phyloP scores from a whole-genome alignment of 2,888 invertebrate genomes.

The Schizotus pectinicornis region DNA sequence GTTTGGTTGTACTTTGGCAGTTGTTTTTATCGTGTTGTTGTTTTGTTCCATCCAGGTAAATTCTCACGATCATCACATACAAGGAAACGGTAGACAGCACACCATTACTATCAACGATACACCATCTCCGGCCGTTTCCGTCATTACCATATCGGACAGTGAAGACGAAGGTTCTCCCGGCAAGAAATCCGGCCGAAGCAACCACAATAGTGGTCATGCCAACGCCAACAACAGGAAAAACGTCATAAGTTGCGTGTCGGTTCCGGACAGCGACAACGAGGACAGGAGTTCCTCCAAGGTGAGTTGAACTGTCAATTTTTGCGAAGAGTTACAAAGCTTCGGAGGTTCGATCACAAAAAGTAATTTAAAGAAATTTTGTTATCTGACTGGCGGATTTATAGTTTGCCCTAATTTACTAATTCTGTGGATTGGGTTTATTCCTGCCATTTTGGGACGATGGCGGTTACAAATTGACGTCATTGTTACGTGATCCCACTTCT shows the following conservation, averaged over 20 bases:
- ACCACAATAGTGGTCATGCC: constrained; percentile 22
- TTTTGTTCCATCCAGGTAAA: constrained; percentile 5
- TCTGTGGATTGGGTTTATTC: too few species aligned
- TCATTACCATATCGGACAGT: constrained; percentile 95
- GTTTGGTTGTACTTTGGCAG: not conserved
- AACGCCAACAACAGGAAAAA: constrained; percentile 64
- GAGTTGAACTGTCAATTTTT: too few species aligned
- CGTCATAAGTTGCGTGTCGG: constrained; percentile 79
- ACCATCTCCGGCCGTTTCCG: constrained; percentile 92
- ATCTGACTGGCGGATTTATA: too few species aligned
- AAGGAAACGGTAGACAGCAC: constrained; percentile 66
- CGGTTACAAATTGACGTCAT: too few species aligned
- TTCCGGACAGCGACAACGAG: constrained; percentile 77
- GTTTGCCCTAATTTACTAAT: too few species aligned
- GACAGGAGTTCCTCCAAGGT: constrained; percentile 64
- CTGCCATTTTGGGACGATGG: too few species aligned
- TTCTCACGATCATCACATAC: constrained; percentile 46
- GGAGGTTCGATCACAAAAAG: too few species aligned
- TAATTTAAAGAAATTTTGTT: too few species aligned
- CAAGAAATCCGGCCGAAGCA: constrained; percentile 47
- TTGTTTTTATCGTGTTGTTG: not conserved
- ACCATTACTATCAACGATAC: constrained; percentile 96
- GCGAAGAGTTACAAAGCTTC: too few species aligned
- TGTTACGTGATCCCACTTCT: too few species aligned
- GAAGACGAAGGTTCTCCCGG: constrained; percentile 77